Percentiles rank a stretch among this genome's conserved stretches.
These are phyloP conservation scores for Oncorhynchus clarkii DNA, from an alignment of 2,113 vertebrate genomes.

Conservation along the genomic window DNA sequence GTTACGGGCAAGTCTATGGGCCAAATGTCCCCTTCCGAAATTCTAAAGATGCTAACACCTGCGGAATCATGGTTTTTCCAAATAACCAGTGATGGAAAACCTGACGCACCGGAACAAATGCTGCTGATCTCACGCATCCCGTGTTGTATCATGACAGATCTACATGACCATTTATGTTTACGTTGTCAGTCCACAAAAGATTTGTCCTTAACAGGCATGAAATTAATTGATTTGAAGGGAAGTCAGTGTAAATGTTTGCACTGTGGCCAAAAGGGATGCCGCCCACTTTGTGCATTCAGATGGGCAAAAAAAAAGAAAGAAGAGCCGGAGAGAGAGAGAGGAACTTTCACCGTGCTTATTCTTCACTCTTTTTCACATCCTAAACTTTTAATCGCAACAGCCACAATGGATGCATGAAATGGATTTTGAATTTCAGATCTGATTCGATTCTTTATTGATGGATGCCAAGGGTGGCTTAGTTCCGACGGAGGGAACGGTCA, in stretches of 20 bases:
- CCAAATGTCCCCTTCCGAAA: no score
- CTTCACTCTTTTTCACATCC: constrained; percentile 52
- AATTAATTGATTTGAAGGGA: constrained; percentile 63
- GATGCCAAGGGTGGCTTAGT: constrained; percentile 46
- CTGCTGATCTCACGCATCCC: no score
- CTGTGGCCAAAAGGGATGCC: constrained; percentile 48
- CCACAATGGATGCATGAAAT: constrained; percentile 58
- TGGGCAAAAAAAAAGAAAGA: constrained; percentile 45
- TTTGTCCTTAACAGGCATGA: constrained; percentile 61
- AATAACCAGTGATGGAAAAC: no score
- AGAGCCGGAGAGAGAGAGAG: constrained; percentile 32
- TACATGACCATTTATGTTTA: no score
- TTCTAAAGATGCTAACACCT: no score
- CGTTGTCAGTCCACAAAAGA: no score
- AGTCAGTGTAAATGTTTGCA: constrained; percentile 61
- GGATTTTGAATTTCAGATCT: constrained; percentile 58
- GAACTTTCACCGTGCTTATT: neutral
- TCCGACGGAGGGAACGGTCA: neutral
- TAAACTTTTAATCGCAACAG: constrained; percentile 62
- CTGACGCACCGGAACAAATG: no score
- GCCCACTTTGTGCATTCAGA: constrained; percentile 54
- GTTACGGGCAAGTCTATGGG: no score
- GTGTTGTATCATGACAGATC: no score
- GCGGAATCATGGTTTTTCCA: no score
- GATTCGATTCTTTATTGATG: constrained; percentile 62